phyloP scores from a whole-genome alignment of 2,113 vertebrate genomes.

The Muntiacus reevesi region DNA sequence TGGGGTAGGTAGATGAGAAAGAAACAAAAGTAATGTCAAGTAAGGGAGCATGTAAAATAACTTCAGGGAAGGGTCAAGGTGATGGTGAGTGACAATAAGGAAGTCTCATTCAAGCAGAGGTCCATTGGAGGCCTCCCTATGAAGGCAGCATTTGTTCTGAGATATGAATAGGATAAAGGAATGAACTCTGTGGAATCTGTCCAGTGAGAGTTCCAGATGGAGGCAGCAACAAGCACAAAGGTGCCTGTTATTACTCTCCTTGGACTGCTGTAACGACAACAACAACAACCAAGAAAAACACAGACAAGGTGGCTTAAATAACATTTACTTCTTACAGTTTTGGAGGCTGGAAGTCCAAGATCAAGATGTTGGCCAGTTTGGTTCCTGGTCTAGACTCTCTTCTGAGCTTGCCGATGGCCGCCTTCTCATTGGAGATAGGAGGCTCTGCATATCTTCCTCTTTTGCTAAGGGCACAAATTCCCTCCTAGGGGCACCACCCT shows the following conservation, averaged over 20 bases:
- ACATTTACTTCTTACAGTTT: neutral
- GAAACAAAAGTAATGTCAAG: neutral
- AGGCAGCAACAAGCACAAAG: neutral
- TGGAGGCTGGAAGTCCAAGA: neutral
- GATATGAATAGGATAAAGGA: too few relatives aligned
- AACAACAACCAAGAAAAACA: neutral
- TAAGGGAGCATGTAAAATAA: neutral
- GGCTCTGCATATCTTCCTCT: neutral
- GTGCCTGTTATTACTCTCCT: neutral
- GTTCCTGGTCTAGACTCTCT: neutral
- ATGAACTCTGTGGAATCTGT: neutral
- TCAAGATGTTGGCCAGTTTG: too few relatives aligned
- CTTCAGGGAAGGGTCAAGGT: neutral
- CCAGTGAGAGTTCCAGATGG: neutral
- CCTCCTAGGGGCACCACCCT: too few relatives aligned
- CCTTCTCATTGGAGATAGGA: neutral
- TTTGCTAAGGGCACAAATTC: neutral
- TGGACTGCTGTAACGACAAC: neutral
- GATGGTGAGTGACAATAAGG: neutral
- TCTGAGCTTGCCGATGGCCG: rapidly evolving
- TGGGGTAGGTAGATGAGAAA: neutral
- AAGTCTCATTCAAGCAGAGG: neutral
- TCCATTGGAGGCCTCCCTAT: neutral
- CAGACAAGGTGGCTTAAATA: neutral
- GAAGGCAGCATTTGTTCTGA: neutral